Evolutionary conservation across 2,888 invertebrate genomes (phyloP).

Genomic region (Leptarthrus brevirostris): DNA sequence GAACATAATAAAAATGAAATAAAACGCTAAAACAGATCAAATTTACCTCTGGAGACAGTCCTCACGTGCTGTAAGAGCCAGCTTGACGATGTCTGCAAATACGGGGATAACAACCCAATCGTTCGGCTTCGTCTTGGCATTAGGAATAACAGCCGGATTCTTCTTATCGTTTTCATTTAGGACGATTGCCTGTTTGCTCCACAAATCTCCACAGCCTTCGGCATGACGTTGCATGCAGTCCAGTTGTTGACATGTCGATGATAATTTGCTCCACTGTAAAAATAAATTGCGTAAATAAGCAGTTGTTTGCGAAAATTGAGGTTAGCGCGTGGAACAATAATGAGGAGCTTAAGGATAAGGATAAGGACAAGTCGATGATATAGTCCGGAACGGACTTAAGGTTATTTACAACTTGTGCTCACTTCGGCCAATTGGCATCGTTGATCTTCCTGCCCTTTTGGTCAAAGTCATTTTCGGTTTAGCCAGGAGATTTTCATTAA

Average conservation of each 20-base stretch:
- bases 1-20: neutral
- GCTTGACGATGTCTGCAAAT: conserved; percentile 68
- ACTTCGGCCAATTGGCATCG: neutral
- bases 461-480: neutral
- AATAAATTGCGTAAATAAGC: conserved; percentile 41
- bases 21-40: conserved; percentile 13
- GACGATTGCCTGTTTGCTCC: conserved; percentile 66
- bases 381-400: neutral
- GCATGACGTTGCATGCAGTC: conserved; percentile 67
- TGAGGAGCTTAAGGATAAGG: conserved; percentile 21
- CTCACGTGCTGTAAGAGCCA: conserved; percentile 66
- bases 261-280: conserved; percentile 65
- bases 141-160: conserved; percentile 52
- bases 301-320: neutral
- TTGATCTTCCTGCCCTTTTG: neutral
- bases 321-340: conserved; percentile 29
- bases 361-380: neutral
- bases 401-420: conserved; percentile 29
- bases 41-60: conserved; percentile 66
- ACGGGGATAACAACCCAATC: conserved; percentile 68
- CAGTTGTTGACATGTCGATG: conserved; percentile 66
- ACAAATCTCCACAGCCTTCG: conserved; percentile 66
- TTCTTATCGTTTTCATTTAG: conserved; percentile 63
- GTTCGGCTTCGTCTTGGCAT: conserved; percentile 60
- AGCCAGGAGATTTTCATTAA: conserved; percentile 29